Base-by-base conservation (phyloP, 2,888 invertebrate species). In the Panopea generosa region DNA sequence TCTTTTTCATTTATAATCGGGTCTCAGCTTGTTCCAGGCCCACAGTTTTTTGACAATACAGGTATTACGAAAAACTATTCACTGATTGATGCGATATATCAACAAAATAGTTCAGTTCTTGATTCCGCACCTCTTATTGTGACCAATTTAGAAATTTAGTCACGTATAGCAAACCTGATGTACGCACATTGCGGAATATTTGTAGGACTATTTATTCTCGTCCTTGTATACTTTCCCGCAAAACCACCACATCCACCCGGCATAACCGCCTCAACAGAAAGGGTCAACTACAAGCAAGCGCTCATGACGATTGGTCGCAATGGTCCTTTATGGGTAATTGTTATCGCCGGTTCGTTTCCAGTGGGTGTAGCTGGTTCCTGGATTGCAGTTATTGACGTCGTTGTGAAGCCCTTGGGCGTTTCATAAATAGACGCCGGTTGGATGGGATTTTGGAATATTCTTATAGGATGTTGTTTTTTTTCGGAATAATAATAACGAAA, bases 241-340 rank as follows among this genome's bases (percentile, higher is more conserved):
- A 22, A 79, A 43, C 90, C 90, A 9, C 87, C 86, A 2, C 53
- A 56, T 1, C 89, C 90, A 14, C 90, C 90, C 11, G 87, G 88
- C 53, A 68, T 77, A 7, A 84, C 87, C n/a, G 89, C 89, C 1
- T 74, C 86, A 2, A 49, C 86, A 4, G 66, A 81, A 20, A 61
- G 89, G 33, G 33, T 33, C 33, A 11, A 33, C 33, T 33, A 33
- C 33, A 33, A 33, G 33, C 33, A 11, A 33, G 33, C 33, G 11
- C 33, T 33, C 11, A 11, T 11, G 6, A 4, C 4, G 33, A 33
- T 33, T 33, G 6, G 4, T 4, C 33, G 33, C 1, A 78, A 78
- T 38, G 61, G 70, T 3, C 38, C 69, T 1, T 40, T 78, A n/a
- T 78, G 73, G 78, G 16, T 74, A 18, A 50, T 74, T 2, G 57